These are phyloP conservation scores for Drosophila longiperda DNA, from an alignment of 2,888 invertebrate genomes.

Conservation along the genomic window DNA sequence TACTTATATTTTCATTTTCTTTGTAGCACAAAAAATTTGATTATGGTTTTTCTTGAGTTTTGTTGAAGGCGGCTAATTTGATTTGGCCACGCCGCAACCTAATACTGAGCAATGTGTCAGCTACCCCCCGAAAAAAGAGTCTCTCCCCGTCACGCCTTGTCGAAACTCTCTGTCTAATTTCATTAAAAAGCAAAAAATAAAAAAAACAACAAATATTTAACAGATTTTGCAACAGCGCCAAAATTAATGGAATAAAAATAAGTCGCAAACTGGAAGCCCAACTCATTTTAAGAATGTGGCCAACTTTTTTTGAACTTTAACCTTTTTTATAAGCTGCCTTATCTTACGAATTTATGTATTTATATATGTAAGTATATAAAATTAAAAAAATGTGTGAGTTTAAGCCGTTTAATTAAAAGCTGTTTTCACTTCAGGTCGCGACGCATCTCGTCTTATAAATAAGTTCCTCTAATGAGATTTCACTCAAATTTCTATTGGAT, in stretches of 20 bases:
- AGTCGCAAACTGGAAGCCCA: constrained; percentile 57
- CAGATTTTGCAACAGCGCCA: constrained; percentile 62
- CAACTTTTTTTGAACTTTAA: constrained; percentile 69
- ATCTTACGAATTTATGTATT: constrained; percentile 1
- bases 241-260: constrained; percentile 52
- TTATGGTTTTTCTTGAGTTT: constrained; percentile 65
- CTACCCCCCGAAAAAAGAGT: constrained; percentile 17
- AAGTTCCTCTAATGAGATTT: constrained; percentile 69
- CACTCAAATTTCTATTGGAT: constrained; percentile 45
- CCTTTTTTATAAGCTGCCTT: constrained; percentile 64
- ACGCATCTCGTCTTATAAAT: constrained; percentile 16
- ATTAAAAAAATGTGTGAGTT: constrained; percentile 10
- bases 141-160: not conserved
- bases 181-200: constrained; percentile 57
- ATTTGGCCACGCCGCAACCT: constrained; percentile 63
- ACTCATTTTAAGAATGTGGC: constrained; percentile 63
- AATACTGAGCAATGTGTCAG: constrained; percentile 73
- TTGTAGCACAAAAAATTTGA: constrained; percentile 70
- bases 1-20: constrained; percentile 63
- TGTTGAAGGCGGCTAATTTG: constrained; percentile 74
- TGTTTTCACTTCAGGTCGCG: constrained; percentile 39
- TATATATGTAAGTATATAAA: not conserved
- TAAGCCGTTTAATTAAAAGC: constrained; percentile 68
- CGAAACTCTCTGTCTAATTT: constrained; percentile 59
- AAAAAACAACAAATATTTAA: constrained; percentile 48